Percentiles rank a stretch among this genome's conserved stretches.
Evolutionary conservation across 1,140 invertebrate species (phyloP).

Genomic region (Lepeophtheirus salmonis): DNA sequence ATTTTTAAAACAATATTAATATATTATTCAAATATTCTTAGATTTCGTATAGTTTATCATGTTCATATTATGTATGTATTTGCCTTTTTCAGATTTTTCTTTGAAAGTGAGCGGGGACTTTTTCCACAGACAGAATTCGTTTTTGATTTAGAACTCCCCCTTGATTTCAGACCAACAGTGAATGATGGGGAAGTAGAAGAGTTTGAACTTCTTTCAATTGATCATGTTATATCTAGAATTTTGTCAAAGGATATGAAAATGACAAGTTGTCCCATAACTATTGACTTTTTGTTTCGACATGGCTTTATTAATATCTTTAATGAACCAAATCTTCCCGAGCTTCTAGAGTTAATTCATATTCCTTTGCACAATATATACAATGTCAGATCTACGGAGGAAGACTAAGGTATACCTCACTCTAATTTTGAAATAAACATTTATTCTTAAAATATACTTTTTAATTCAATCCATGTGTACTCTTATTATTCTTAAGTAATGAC

Average conservation of each 20-base stretch:
- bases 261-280: slow-evolving; percentile 65
- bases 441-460: no score
- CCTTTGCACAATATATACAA: slow-evolving; percentile 12
- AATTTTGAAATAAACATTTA: no score
- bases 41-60: no score
- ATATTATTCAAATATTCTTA: no score
- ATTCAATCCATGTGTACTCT: no score
- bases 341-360: slow-evolving; percentile 13
- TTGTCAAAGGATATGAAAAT: slow-evolving; percentile 71
- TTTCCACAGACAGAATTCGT: slow-evolving; percentile 87
- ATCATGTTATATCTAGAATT: slow-evolving; percentile 36
- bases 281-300: slow-evolving; percentile 78
- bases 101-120: slow-evolving; percentile 46
- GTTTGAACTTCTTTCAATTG: slow-evolving; percentile 62
- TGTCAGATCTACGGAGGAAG: no score
- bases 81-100: slow-evolving; percentile 12
- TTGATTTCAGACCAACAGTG: slow-evolving; percentile 68
- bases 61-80: no score
- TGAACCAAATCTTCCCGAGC: slow-evolving; percentile 14
- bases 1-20: no score
- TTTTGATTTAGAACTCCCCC: slow-evolving; percentile 75
- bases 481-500: no score
- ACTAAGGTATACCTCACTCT: no score
- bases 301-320: slow-evolving; percentile 43
- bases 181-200: slow-evolving; percentile 78